These are phyloP conservation scores for Glyphotaelius pellucidus DNA, from an alignment of 2,888 invertebrate species.

Conservation along the genomic window DNA sequence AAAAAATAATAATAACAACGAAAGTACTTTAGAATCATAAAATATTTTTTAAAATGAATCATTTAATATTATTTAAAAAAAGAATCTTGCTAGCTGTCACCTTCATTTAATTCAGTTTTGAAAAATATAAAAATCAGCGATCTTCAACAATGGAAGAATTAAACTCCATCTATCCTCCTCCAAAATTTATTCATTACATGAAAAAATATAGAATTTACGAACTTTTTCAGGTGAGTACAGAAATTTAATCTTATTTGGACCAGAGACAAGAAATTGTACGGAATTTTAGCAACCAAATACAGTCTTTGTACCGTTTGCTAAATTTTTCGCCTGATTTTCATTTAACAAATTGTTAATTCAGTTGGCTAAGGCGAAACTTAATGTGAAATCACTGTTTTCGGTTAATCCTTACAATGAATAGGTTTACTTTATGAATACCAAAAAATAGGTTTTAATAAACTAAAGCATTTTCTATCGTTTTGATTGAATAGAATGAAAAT, in stretches of 20 bases:
- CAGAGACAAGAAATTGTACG: neutral
- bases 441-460: too few species aligned
- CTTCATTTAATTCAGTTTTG: neutral
- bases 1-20: too few species aligned
- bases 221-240: slow-evolving; percentile 23
- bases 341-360: too few species aligned
- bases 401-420: too few species aligned
- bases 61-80: neutral
- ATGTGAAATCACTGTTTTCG: too few species aligned
- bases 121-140: neutral
- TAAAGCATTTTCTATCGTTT: too few species aligned
- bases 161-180: slow-evolving; percentile 40
- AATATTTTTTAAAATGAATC: neutral
- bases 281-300: neutral
- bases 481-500: too few species aligned
- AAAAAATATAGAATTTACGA: slow-evolving; percentile 45
- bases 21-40: too few species aligned
- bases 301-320: neutral
- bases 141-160: slow-evolving; percentile 22
- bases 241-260: neutral
- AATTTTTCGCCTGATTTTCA: too few species aligned
- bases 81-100: neutral
- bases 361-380: too few species aligned
- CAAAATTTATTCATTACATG: slow-evolving; percentile 33
- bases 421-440: too few species aligned